Evolutionary conservation across 2,888 invertebrate genomes (phyloP).

Genomic region (Argynnis bischoffii): DNA sequence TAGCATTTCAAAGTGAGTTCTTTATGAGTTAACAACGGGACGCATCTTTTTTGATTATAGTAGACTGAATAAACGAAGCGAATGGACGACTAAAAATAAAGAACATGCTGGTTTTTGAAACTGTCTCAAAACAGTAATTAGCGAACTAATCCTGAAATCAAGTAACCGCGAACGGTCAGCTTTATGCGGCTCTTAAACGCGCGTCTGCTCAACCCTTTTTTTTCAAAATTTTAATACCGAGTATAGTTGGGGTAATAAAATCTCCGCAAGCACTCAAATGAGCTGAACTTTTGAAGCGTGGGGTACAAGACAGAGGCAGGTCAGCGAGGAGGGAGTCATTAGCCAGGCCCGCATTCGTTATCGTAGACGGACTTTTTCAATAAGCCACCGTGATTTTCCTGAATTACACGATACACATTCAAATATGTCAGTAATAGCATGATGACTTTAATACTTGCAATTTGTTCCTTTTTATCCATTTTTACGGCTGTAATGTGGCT

Average conservation of each 20-base stretch:
- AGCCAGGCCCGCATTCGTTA: constrained; percentile 59
- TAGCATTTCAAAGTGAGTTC: constrained; percentile 17
- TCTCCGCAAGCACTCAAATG: constrained; percentile 81
- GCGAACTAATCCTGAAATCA: constrained; percentile 71
- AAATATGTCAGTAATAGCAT: not conserved
- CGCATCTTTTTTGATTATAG: constrained; percentile 24
- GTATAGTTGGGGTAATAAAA: constrained; percentile 81
- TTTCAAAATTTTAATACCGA: constrained; percentile 71
- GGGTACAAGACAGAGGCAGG: constrained; percentile 79
- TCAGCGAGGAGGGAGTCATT: constrained; percentile 75
- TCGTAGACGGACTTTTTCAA: constrained; percentile 18
- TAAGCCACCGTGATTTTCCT: constrained; percentile 13
- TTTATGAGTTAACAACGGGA: constrained; percentile 20
- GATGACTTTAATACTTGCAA: not conserved
- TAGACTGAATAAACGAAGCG: constrained; percentile 27
- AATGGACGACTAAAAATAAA: constrained; percentile 40
- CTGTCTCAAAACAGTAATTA: constrained; percentile 74
- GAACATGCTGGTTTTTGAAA: constrained; percentile 55
- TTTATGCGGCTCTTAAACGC: constrained; percentile 66
- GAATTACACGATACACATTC: not conserved
- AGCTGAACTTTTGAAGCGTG: constrained; percentile 81
- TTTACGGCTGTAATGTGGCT: not conserved
- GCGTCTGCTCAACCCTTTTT: constrained; percentile 72
- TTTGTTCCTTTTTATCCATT: not conserved
- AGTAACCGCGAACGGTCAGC: constrained; percentile 76